These are phyloP conservation scores for Cremastobaeus sp. DNA, from an alignment of 2,888 invertebrate genomes.

Conservation along the genomic window DNA sequence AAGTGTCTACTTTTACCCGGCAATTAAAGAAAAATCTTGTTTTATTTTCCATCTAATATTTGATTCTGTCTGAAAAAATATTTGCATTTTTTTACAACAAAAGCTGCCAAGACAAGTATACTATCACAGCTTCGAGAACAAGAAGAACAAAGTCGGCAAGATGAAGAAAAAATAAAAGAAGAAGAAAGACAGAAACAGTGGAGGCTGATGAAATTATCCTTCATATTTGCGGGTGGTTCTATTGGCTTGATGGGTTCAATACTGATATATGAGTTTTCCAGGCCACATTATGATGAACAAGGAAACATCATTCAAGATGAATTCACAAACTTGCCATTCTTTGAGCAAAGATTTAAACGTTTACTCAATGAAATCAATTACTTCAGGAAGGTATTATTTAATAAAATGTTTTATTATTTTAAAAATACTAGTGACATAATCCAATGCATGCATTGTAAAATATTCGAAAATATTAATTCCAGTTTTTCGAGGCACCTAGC, in stretches of 20 bases:
- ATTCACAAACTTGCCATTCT: constrained; percentile 83
- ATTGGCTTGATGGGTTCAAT: constrained; percentile 81
- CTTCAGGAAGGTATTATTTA: constrained; percentile 82
- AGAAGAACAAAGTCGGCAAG: constrained; percentile 30
- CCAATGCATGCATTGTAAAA: background rate
- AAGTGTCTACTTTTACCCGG: too few relatives aligned
- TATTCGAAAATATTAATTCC: background rate
- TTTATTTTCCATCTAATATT: too few relatives aligned
- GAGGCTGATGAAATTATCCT: constrained; percentile 83
- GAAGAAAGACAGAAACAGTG: constrained; percentile 84
- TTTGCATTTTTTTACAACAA: too few relatives aligned
- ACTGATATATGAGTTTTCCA: constrained; percentile 85
- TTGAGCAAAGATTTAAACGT: constrained; percentile 86
- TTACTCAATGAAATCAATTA: constrained; percentile 85
- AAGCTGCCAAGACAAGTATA: too few relatives aligned
- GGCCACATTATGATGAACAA: constrained; percentile 85
- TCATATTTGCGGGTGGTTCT: constrained; percentile 80
- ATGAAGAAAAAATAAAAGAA: constrained; percentile 79
- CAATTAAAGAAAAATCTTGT: too few relatives aligned
- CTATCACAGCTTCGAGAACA: constrained; percentile 59
- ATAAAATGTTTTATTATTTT: background rate
- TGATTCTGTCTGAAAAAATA: too few relatives aligned
- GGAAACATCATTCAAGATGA: constrained; percentile 87
- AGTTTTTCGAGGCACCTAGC: constrained; percentile 88
- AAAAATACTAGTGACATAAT: background rate